A percentile compares a stretch with the other conserved stretches of the same genome.
These are phyloP conservation scores for Steatornis caripensis DNA, from an alignment of 2,113 vertebrate species.

Conservation along the genomic window DNA sequence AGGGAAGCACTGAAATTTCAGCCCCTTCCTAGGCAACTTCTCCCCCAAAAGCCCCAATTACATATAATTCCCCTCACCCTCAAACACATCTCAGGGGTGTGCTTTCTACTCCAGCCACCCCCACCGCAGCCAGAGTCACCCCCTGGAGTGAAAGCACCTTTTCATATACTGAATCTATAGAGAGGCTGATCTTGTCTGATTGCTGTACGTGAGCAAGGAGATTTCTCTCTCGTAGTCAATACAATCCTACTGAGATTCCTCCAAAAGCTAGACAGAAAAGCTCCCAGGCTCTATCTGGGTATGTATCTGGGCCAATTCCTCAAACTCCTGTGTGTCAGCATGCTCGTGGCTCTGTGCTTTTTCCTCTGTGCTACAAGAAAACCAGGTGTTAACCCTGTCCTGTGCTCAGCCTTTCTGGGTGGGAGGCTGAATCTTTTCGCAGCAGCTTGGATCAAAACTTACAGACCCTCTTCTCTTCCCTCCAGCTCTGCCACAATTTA, in stretches of 20 bases:
- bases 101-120: not conserved
- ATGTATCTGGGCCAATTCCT: not conserved
- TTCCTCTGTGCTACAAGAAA: not conserved
- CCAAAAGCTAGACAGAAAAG: not conserved
- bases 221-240: not conserved
- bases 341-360: not conserved
- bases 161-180: fast-evolving
- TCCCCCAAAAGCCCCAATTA: not conserved
- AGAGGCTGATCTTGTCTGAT: not conserved
- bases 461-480: not conserved
- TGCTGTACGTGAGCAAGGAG: not conserved
- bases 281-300: not conserved
- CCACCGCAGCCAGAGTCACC: not conserved
- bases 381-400: not conserved
- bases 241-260: fast-evolving
- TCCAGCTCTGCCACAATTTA: not conserved
- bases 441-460: not conserved
- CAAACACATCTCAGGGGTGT: not conserved
- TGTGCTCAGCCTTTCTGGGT: not conserved
- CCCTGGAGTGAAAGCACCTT: not conserved
- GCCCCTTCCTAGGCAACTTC: not conserved
- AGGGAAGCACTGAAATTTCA: not conserved
- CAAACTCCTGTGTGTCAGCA: not conserved
- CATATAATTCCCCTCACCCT: not conserved
- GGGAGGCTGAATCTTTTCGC: not conserved